Percentiles rank a stretch among this genome's conserved stretches.
phyloP scores from a whole-genome alignment of 2,797 vertebrate genomes.

The Holocentrus rufus region DNA sequence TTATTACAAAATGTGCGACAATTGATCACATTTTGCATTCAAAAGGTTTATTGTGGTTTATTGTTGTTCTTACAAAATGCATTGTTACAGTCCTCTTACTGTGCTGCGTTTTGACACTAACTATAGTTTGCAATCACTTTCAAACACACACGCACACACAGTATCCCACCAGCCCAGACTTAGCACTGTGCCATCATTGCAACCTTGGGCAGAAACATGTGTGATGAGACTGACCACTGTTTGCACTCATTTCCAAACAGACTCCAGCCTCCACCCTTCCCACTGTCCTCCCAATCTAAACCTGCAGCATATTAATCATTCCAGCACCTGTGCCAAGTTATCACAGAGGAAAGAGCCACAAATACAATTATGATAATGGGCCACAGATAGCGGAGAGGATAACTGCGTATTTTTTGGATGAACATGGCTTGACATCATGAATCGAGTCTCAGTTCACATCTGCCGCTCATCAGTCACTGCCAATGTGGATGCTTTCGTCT shows the following conservation, averaged over 20 bases:
- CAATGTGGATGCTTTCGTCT: constrained; percentile 25
- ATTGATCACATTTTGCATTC: too few species aligned
- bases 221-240: not conserved
- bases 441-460: constrained; percentile 55
- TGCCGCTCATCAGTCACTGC: constrained; percentile 54
- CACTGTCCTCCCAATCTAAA: constrained; percentile 20
- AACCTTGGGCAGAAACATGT: constrained; percentile 16
- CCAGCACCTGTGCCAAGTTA: constrained; percentile 65
- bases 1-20: too few species aligned
- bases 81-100: too few species aligned
- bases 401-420: constrained; percentile 66
- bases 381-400: constrained; percentile 65
- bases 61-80: too few species aligned
- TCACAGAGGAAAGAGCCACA: constrained; percentile 63
- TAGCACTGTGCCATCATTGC: not conserved
- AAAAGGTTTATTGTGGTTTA: too few species aligned
- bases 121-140: not conserved
- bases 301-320: constrained; percentile 53
- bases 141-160: not conserved
- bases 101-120: not conserved
- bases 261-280: not conserved
- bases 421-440: constrained; percentile 65
- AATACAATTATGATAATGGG: constrained; percentile 71
- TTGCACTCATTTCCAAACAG: not conserved
- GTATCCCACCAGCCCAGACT: not conserved